phyloP scores from a whole-genome alignment of 2,113 vertebrate genomes.

The Pollachius pollachius region DNA sequence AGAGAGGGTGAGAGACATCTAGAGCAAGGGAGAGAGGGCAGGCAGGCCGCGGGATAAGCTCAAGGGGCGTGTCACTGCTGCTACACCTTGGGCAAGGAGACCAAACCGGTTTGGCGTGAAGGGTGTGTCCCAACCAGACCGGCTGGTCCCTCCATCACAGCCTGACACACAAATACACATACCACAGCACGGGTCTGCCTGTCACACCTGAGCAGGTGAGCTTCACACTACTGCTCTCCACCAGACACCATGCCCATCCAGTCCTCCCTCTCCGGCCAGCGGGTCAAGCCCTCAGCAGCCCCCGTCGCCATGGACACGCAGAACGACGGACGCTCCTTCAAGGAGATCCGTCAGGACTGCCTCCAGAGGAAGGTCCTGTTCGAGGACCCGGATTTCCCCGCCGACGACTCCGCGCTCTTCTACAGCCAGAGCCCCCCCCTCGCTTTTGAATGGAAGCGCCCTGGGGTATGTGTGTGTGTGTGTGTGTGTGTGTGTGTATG shows the following conservation, averaged over 20 bases:
- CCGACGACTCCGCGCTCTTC: constrained; percentile 80
- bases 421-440: constrained; percentile 81
- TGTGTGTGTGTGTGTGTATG: neutral
- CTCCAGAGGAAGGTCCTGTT: constrained; percentile 76
- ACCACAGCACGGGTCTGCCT: neutral
- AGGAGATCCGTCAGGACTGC: constrained; percentile 81
- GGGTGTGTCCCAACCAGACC: constrained; percentile 51
- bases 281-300: neutral
- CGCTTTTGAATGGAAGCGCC: constrained; percentile 88
- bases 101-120: constrained; percentile 66
- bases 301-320: constrained; percentile 52
- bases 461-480: constrained; percentile 67
- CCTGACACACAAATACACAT: constrained; percentile 5
- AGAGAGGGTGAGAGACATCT: neutral
- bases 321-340: constrained; percentile 74
- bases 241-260: constrained; percentile 74
- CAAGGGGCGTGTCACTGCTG: constrained; percentile 41
- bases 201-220: neutral
- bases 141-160: constrained; percentile 30
- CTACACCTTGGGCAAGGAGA: constrained; percentile 32
- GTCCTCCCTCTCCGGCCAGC: constrained; percentile 34
- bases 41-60: too few relatives aligned
- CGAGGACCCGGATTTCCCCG: constrained; percentile 86
- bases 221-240: neutral
- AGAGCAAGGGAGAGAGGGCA: neutral